phyloP scores from a whole-genome alignment of 2,797 vertebrate genomes.

The Centroberyx gerrardi region DNA sequence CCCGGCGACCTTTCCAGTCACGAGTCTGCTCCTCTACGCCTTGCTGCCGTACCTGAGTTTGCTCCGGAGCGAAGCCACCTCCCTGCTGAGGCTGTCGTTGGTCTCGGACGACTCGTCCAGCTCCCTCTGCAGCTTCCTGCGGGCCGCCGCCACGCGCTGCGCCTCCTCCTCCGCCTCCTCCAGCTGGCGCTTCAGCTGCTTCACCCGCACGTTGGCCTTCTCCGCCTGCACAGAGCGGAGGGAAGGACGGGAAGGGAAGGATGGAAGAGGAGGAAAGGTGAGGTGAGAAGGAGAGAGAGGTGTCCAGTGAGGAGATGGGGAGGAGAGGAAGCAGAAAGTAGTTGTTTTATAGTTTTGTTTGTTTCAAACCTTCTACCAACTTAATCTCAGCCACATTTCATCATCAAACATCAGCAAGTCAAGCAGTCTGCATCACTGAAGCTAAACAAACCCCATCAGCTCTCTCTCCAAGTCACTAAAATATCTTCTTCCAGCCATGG shows the following conservation, averaged over 20 bases:
- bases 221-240: conserved; percentile 84
- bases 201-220: conserved; percentile 89
- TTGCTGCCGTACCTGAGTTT: conserved; percentile 91
- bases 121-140: conserved; percentile 97
- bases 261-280: not conserved
- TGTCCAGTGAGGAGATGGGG: too few relatives aligned
- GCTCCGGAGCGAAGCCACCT: conserved; percentile 91
- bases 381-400: too few relatives aligned
- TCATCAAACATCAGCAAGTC: too few relatives aligned
- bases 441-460: too few relatives aligned
- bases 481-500: too few relatives aligned
- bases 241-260: not conserved
- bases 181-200: conserved; percentile 96
- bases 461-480: too few relatives aligned
- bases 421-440: too few relatives aligned
- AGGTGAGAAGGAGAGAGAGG: not conserved
- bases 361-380: too few relatives aligned
- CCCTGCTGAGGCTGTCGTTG: conserved; percentile 90
- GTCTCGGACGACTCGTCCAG: conserved; percentile 94
- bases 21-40: too few relatives aligned
- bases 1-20: too few relatives aligned
- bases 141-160: conserved; percentile 91
- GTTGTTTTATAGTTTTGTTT: too few relatives aligned
- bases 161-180: conserved; percentile 97
- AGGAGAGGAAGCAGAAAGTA: too few relatives aligned